phyloP scores from a whole-genome alignment of 2,888 invertebrate genomes.

The Mythimna ferrago region DNA sequence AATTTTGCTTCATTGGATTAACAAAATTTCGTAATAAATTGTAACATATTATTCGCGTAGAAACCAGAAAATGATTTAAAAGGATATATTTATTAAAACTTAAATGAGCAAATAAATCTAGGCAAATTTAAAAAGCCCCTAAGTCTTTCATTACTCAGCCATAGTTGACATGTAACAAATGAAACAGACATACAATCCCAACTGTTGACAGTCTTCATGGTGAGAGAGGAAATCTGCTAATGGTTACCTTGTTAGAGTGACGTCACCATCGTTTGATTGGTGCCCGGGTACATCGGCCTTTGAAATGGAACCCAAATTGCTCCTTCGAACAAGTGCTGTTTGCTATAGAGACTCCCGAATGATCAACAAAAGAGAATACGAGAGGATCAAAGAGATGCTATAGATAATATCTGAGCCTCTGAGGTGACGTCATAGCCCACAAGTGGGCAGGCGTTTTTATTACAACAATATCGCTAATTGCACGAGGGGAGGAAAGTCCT shows the following conservation, averaged over 20 bases:
- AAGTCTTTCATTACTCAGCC: background rate
- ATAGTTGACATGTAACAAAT: conserved; percentile 14
- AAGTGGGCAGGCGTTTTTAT: conserved; percentile 61
- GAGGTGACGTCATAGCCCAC: conserved; percentile 47
- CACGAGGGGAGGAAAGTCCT: conserved; percentile 28
- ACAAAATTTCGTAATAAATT: too few species aligned
- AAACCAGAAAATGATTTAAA: too few species aligned
- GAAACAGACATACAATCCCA: conserved; percentile 17
- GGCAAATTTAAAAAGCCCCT: background rate
- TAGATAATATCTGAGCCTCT: conserved; percentile 49
- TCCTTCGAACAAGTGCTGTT: conserved; percentile 66
- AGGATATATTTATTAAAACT: too few species aligned
- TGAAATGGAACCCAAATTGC: conserved; percentile 66
- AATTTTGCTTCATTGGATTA: too few species aligned
- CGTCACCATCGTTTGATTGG: conserved; percentile 58
- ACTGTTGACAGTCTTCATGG: conserved; percentile 25
- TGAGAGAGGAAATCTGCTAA: conserved; percentile 49
- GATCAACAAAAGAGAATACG: conserved; percentile 66
- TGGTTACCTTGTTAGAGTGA: conserved; percentile 55
- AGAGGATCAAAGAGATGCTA: conserved; percentile 60
- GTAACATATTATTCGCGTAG: too few species aligned
- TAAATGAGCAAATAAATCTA: too few species aligned
- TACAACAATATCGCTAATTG: conserved; percentile 64
- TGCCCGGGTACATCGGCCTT: conserved; percentile 48
- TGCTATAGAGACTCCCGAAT: conserved; percentile 58